Percentiles rank a stretch among this genome's conserved stretches.
These are phyloP conservation scores for Solenopsis fugax DNA, from an alignment of 1,140 invertebrate genomes.

Conservation along the genomic window DNA sequence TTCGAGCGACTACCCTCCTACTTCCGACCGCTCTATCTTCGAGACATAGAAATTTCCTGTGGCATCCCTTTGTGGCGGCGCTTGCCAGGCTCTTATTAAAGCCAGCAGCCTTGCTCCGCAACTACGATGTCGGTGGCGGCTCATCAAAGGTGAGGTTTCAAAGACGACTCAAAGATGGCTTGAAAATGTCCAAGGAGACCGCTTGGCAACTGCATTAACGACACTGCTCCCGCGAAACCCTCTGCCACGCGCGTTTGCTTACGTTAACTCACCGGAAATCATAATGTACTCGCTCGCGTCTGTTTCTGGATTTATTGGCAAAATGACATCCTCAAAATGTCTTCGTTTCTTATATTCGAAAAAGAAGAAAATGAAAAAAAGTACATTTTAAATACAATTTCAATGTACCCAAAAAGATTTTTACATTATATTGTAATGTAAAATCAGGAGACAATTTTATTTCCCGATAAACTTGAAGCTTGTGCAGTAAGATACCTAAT, in stretches of 20 bases:
- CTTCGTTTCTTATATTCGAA: not conserved
- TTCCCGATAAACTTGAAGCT: not conserved
- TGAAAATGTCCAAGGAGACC: constrained; percentile 58
- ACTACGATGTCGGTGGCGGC: constrained; percentile 61
- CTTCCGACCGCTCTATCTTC: constrained; percentile 76
- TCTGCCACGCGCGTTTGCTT: constrained; percentile 38
- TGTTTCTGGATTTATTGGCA: constrained; percentile 24
- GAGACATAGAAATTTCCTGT: constrained; percentile 76
- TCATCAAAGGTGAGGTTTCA: constrained; percentile 78
- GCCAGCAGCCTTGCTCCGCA: constrained; percentile 65
- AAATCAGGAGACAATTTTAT: not conserved
- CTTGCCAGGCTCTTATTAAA: constrained; percentile 77
- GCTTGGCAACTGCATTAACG: constrained; percentile 58
- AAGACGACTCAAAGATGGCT: constrained; percentile 78
- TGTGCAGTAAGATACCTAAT: not conserved
- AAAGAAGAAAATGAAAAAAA: not conserved
- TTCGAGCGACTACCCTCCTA: constrained; percentile 32
- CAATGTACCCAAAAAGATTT: not conserved
- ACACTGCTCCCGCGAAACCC: not conserved
- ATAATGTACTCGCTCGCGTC: constrained; percentile 4
- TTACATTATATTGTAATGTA: not conserved
- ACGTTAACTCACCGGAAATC: constrained; percentile 51
- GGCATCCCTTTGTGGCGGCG: constrained; percentile 78
- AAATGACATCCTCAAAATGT: not conserved
- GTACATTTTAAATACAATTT: not conserved